phyloP scores from a whole-genome alignment of 2,888 invertebrate genomes.

The Drosophila kanekoi region DNA sequence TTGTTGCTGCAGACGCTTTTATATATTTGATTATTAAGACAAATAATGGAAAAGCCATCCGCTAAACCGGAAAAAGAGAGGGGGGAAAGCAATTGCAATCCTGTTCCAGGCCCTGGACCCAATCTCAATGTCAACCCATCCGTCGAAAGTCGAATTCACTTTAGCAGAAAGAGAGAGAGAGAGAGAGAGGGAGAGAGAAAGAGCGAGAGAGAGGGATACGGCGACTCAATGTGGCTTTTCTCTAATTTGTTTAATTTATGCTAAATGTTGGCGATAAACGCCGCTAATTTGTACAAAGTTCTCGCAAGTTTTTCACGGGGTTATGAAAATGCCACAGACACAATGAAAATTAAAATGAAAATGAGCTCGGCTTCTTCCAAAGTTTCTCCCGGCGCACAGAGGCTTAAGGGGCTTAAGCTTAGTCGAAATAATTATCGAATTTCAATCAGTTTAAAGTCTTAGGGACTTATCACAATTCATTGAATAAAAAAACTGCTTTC shows the following conservation, averaged over 20 bases:
- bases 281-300: conserved; percentile 76
- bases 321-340: conserved; percentile 34
- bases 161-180: too few species aligned
- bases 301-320: conserved; percentile 56
- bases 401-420: conserved; percentile 53
- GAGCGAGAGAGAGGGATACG: too few species aligned
- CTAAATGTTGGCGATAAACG: conserved; percentile 78
- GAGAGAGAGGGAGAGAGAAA: too few species aligned
- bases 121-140: conserved; percentile 35
- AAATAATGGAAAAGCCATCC: conserved; percentile 64
- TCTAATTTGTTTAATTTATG: conserved; percentile 80
- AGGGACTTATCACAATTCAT: conserved; percentile 6
- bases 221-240: conserved; percentile 50
- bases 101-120: neutral
- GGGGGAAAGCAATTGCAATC: conserved; percentile 19
- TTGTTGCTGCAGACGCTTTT: conserved; percentile 44
- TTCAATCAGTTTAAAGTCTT: conserved; percentile 14
- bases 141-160: conserved; percentile 38
- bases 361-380: conserved; percentile 34
- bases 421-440: conserved; percentile 40
- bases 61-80: conserved; percentile 67
- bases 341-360: conserved; percentile 28
- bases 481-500: too few species aligned
- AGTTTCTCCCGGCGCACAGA: conserved; percentile 26
- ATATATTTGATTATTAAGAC: conserved; percentile 68